Conservation (phyloP, 2,113 vertebrate genomes). For the Arothron firmamentum region DNA sequence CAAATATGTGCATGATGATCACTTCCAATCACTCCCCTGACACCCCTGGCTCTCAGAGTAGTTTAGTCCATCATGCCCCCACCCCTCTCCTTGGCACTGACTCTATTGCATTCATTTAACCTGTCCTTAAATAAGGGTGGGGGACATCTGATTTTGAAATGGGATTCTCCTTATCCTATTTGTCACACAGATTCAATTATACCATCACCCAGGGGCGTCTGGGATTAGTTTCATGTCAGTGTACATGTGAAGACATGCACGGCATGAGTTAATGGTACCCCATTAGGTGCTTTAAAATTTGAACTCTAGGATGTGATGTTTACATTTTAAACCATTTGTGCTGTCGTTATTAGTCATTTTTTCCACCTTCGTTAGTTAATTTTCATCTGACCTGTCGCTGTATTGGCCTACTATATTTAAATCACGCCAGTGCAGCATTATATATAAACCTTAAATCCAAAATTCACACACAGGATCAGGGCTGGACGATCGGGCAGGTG, state of each 20-base stretch:
- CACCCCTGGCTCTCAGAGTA: constrained; percentile 79
- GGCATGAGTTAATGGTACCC: background rate
- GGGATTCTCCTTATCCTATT: constrained; percentile 67
- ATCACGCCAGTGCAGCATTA: too few relatives aligned
- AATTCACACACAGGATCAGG: background rate
- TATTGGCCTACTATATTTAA: too few relatives aligned
- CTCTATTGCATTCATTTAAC: constrained; percentile 75
- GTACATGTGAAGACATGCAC: constrained; percentile 14
- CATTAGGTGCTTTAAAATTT: constrained; percentile 3
- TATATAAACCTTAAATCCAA: too few relatives aligned
- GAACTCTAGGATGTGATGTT: background rate
- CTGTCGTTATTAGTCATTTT: too few relatives aligned
- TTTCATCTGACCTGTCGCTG: too few relatives aligned
- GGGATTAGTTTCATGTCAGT: constrained; percentile 29
- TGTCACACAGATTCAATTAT: constrained; percentile 60
- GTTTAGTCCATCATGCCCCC: constrained; percentile 77
- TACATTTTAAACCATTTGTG: background rate
- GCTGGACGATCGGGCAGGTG: constrained; percentile 38
- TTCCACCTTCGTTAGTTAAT: too few relatives aligned
- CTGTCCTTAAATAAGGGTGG: constrained; percentile 46
- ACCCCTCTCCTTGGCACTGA: constrained; percentile 62
- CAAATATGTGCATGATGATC: constrained; percentile 70
- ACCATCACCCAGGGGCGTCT: constrained; percentile 27
- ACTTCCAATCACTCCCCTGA: constrained; percentile 54
- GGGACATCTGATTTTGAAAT: constrained; percentile 52